Base-by-base conservation (phyloP, 2,113 vertebrate genomes). In the Marmota monax region DNA sequence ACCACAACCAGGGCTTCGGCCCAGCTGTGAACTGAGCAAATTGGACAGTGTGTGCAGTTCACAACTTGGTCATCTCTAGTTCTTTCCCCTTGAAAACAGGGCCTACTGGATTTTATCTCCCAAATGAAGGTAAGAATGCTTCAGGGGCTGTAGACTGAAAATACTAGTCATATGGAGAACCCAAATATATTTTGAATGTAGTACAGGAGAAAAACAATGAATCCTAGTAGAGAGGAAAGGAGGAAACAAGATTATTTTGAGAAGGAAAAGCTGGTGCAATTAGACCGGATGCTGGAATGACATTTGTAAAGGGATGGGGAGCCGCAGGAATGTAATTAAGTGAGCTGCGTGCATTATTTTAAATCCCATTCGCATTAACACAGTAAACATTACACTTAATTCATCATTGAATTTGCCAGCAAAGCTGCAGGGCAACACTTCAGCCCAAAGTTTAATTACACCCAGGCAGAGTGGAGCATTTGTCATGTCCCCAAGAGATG, bases 371-470 rank as follows among this genome's bases (percentile, higher is more conserved):
- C 83, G 2, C 92, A 95, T 94, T 95, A 96, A 93, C 4, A 32
- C 95, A 45, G 79, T 95, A 51, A 97, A 98, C 95, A 98, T 87
- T 51, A 96, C 72, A 67, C 96, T 97, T 97, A 0, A 98, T 98
- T 97, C 95, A 67, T 96, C 96, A 95, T 88, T 97, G 97, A 97
- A 98, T 98, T 98, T 98, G 95, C 97, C 2, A 45, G 82, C 2
- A 96, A 97, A 97, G 98, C 98, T 97, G 90, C 51, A 69, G 98
- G 98, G 98, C 90, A 96, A 95, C 93, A 96, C 96, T 92, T 94
- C 89, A 97, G 96, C 97, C 95, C 96, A 7, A 89, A 97, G 97
- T 98, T 98, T 98, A 98, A 98, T 98, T 98, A 98, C 86, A 80
- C 86, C 29, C 9, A 89, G 89, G 96, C 78, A 90, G 92, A 95